Evolutionary conservation across 2,113 vertebrate species (phyloP).

Genomic region (Strix aluco): DNA sequence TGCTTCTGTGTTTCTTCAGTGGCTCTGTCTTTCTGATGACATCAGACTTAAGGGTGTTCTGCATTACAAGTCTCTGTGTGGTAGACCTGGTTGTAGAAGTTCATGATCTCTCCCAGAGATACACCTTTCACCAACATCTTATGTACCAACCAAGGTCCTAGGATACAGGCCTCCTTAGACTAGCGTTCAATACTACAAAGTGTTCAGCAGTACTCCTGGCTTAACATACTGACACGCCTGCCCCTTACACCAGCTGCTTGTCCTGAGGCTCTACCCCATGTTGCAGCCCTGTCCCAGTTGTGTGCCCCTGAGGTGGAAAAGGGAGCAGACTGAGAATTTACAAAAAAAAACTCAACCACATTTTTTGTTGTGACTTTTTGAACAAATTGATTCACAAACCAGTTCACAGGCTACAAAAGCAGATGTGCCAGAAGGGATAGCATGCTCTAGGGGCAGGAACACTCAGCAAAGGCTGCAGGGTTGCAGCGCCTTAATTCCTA

Average conservation of each 20-base stretch:
- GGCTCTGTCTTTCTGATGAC: neutral
- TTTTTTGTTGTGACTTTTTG: neutral
- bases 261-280: neutral
- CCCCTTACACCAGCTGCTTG: neutral
- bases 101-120: neutral
- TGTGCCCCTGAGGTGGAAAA: neutral
- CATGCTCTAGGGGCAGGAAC: neutral
- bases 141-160: neutral
- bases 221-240: neutral
- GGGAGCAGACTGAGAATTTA: neutral
- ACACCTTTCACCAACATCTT: neutral
- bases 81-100: neutral
- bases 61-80: neutral
- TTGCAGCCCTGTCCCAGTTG: neutral
- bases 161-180: neutral
- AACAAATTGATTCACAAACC: neutral
- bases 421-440: neutral
- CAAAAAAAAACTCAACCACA: neutral
- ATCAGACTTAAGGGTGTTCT: neutral
- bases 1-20: neutral
- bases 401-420: neutral
- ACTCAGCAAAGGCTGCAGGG: neutral
- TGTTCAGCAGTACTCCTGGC: neutral
- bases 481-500: neutral
- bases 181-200: neutral